These are phyloP conservation scores for Antennarius striatus DNA, from an alignment of 2,113 vertebrate species.

Conservation along the genomic window DNA sequence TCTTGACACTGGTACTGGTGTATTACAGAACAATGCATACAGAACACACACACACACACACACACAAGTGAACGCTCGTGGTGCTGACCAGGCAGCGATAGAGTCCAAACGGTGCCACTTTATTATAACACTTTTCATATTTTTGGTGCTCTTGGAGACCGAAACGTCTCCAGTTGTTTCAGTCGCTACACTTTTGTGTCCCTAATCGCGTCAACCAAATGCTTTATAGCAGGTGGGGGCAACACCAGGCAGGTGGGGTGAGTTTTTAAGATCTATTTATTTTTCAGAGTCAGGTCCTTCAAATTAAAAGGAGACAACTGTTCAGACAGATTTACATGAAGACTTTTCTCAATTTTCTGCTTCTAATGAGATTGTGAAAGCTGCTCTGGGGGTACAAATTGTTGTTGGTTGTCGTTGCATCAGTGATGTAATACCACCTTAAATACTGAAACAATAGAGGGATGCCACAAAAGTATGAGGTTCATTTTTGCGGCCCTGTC, in stretches of 20 bases:
- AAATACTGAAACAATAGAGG: too few relatives aligned
- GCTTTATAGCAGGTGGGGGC: constrained; percentile 12
- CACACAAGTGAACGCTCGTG: constrained; percentile 41
- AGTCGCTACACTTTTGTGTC: constrained; percentile 46
- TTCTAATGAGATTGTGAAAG: constrained; percentile 18
- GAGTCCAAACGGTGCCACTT: constrained; percentile 64
- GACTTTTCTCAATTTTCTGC: not conserved
- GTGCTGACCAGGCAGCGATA: constrained; percentile 63
- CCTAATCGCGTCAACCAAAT: constrained; percentile 15
- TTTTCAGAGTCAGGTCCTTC: not conserved
- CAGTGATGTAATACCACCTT: too few relatives aligned
- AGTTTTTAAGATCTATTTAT: not conserved
- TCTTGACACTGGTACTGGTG: constrained; percentile 42
- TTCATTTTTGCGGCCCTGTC: too few relatives aligned
- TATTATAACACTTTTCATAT: constrained; percentile 52
- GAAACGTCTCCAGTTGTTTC: constrained; percentile 55
- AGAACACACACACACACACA: not conserved
- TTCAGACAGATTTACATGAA: not conserved
- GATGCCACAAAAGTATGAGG: too few relatives aligned
- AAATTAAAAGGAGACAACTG: too few relatives aligned
- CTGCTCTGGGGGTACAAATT: constrained; percentile 34
- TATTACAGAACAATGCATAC: constrained; percentile 44
- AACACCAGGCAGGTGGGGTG: constrained; percentile 10
- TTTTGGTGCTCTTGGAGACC: constrained; percentile 67
- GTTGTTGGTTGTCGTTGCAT: not conserved